Percentiles rank a stretch among this genome's conserved stretches.
Evolutionary conservation across 1,140 invertebrate species (phyloP).

Genomic region (Gonatopus flavifemur): DNA sequence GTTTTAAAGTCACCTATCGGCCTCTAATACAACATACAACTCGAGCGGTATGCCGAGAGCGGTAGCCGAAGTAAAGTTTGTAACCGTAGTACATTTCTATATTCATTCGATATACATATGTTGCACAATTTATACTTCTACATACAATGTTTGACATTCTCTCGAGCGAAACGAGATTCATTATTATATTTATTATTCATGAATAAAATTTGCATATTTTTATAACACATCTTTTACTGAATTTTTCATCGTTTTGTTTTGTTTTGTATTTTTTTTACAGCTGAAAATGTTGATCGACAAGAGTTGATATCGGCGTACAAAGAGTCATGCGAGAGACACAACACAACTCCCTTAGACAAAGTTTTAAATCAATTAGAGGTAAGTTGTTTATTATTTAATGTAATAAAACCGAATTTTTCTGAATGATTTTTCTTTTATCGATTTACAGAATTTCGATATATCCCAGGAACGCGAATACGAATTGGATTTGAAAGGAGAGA

Average conservation of each 20-base stretch:
- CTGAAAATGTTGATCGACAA: constrained; percentile 59
- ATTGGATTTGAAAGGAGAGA: constrained; percentile 59
- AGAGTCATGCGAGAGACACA: constrained; percentile 71
- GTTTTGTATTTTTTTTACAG: constrained; percentile 49
- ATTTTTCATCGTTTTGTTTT: constrained; percentile 23
- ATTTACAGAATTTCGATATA: constrained; percentile 39
- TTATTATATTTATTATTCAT: too few relatives aligned
- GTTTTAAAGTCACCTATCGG: constrained; percentile 21
- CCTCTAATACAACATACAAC: constrained; percentile 13
- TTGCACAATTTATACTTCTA: too few relatives aligned
- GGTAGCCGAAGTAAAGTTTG: too few relatives aligned
- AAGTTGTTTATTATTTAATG: constrained; percentile 24
- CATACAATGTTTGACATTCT: too few relatives aligned
- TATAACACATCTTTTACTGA: constrained; percentile 5
- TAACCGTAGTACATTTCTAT: too few relatives aligned
- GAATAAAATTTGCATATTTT: too few relatives aligned
- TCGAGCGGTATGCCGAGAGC: too few relatives aligned
- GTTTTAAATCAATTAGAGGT: constrained; percentile 75
- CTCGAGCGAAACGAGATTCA: too few relatives aligned
- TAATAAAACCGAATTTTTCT: too few relatives aligned
- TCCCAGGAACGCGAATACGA: constrained; percentile 52
- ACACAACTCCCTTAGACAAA: constrained; percentile 66
- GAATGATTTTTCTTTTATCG: constrained; percentile 13
- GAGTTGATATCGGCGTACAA: constrained; percentile 72
- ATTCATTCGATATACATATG: too few relatives aligned